A percentile compares a stretch with the other conserved stretches of the same genome.
These are phyloP conservation scores for Ailuropoda melanoleuca DNA, from an alignment of 2,113 vertebrate genomes.

Conservation along the genomic window DNA sequence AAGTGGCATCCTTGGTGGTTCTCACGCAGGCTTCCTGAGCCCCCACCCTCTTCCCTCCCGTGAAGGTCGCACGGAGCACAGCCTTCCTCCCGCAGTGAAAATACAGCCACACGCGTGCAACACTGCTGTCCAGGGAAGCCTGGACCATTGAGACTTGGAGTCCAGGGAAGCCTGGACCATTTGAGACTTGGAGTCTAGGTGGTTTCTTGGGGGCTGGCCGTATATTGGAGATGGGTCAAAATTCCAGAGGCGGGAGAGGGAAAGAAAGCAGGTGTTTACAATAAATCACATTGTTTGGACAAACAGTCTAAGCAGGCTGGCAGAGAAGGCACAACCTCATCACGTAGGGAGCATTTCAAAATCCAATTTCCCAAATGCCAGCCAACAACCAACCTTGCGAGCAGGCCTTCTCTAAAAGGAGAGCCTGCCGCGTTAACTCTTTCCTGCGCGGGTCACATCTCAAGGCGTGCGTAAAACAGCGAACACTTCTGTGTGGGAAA, in stretches of 20 bases:
- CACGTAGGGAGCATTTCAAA: neutral
- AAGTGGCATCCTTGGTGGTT: neutral
- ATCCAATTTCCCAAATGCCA: slow-evolving; percentile 36
- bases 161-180: too few relatives aligned
- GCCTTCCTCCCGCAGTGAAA: neutral
- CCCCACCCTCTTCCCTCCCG: neutral
- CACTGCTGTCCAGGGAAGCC: neutral
- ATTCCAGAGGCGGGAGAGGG: neutral
- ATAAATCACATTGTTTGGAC: slow-evolving; percentile 7
- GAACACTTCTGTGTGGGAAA: neutral
- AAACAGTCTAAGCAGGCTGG: neutral
- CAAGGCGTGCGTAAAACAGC: neutral
- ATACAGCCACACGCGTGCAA: rapidly evolving
- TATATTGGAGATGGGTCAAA: neutral
- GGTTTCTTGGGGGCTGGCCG: neutral
- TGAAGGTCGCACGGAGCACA: neutral
- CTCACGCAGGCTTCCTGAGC: rapidly evolving
- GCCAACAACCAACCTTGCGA: neutral
- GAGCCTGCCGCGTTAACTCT: neutral
- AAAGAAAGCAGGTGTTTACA: slow-evolving; percentile 31
- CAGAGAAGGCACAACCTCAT: neutral
- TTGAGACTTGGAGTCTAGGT: neutral
- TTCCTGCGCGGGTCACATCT: neutral
- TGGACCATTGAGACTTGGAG: neutral
- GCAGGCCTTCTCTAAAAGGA: neutral